These are phyloP conservation scores for Sternotherus odoratus DNA, from an alignment of 2,797 vertebrate species.

Conservation along the genomic window DNA sequence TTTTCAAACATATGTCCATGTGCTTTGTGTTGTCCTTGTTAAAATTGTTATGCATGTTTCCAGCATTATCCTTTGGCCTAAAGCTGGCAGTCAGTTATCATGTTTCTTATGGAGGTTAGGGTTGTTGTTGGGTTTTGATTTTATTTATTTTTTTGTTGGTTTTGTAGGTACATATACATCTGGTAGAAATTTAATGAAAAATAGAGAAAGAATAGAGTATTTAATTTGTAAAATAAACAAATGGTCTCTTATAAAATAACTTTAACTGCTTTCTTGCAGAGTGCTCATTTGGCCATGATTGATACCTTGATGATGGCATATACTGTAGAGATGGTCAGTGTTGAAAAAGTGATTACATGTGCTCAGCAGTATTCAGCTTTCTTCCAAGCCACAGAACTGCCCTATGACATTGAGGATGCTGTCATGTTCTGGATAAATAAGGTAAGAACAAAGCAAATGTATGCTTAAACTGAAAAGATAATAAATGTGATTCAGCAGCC, in stretches of 20 bases:
- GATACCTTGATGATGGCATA: conserved; percentile 98
- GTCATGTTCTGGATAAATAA: conserved; percentile 97
- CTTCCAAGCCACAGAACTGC: conserved; percentile 88
- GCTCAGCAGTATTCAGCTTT: conserved; percentile 88
- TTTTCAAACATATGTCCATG: not conserved
- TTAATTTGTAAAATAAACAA: not conserved
- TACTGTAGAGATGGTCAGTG: conserved; percentile 91
- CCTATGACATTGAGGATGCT: conserved; percentile 94
- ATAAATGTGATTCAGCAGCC: rapidly evolving
- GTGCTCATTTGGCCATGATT: conserved; percentile 94
- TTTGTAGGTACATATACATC: not conserved
- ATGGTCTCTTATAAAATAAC: not conserved
- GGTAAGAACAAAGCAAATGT: conserved; percentile 78
- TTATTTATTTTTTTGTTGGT: not conserved
- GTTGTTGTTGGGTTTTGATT: too few relatives aligned
- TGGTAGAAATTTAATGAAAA: not conserved
- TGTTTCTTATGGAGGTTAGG: rapidly evolving
- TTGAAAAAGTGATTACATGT: conserved; percentile 91
- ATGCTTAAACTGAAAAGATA: not conserved
- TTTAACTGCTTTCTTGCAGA: conserved; percentile 77
- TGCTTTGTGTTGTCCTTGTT: not conserved
- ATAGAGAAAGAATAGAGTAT: not conserved
- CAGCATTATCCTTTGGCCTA: not conserved
- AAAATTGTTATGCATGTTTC: not conserved
- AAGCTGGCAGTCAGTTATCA: not conserved